Evolutionary conservation across 2,888 invertebrate species (phyloP).

Genomic region (Drosophila maculinotata): DNA sequence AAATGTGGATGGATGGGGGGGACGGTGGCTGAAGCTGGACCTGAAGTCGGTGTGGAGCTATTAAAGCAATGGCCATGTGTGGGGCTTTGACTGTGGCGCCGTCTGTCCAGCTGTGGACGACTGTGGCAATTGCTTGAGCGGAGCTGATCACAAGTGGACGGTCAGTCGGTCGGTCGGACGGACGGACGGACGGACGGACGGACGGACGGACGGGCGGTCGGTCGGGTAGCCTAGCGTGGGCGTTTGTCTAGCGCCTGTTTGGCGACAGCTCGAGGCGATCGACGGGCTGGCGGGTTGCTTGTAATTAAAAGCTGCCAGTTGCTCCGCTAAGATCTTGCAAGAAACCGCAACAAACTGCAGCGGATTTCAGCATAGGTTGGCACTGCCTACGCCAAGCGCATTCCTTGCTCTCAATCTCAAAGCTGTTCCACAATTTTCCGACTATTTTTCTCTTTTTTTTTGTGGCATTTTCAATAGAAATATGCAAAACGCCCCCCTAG

Average conservation of each 20-base stretch:
- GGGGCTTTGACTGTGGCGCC: neutral
- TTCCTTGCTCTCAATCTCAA: constrained; percentile 58
- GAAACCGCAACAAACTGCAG: constrained; percentile 34
- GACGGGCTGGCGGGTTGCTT: constrained; percentile 43
- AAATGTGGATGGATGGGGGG: no score
- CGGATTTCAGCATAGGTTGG: constrained; percentile 38
- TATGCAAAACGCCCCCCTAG: constrained; percentile 55
- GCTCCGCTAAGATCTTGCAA: constrained; percentile 40
- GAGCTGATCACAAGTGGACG: constrained; percentile 58
- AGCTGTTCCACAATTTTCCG: constrained; percentile 27
- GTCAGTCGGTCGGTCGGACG: no score
- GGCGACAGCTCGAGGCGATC: constrained; percentile 67
- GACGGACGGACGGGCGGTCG: no score
- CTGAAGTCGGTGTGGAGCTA: constrained; percentile 41
- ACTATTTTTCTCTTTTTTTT: constrained; percentile 6
- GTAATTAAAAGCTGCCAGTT: constrained; percentile 67
- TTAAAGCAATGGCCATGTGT: constrained; percentile 48
- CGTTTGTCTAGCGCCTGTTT: constrained; percentile 72
- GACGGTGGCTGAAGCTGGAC: constrained; percentile 11
- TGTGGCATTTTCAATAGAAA: constrained; percentile 18
- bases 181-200: no score
- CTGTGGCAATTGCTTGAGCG: constrained; percentile 33
- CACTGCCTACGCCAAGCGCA: constrained; percentile 70
- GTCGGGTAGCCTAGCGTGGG: constrained; percentile 74
- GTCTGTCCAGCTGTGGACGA: constrained; percentile 5